Evolutionary conservation across 2,797 vertebrate genomes (phyloP).

Genomic region (Gorsachius magnificus): DNA sequence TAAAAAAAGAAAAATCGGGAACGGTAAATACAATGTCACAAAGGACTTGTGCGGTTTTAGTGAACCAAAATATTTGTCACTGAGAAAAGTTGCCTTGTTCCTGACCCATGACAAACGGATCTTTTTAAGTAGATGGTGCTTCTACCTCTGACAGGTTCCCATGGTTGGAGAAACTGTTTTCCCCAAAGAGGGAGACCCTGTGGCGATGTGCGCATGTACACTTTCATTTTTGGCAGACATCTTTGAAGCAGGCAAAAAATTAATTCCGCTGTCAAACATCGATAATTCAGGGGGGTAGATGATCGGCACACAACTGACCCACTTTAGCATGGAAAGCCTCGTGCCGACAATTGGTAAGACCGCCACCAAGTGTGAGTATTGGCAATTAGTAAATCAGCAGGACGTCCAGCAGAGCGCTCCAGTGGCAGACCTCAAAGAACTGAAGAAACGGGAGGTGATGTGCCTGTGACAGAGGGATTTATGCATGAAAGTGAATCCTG

Average conservation of each 20-base stretch:
- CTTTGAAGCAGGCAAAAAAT: background rate
- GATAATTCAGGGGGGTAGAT: background rate
- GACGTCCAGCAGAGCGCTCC: background rate
- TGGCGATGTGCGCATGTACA: background rate
- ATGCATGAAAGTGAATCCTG: background rate
- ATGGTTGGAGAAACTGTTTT: background rate
- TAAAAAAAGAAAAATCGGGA: background rate
- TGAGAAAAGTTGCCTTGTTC: background rate
- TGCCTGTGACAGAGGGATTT: background rate
- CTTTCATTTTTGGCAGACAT: background rate
- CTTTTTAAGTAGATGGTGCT: background rate
- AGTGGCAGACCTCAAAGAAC: background rate
- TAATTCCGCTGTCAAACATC: background rate
- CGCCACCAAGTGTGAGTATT: background rate
- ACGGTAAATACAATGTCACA: background rate
- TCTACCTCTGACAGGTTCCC: background rate
- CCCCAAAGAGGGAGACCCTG: background rate
- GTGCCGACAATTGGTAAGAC: background rate
- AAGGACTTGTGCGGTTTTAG: background rate
- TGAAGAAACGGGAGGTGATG: background rate
- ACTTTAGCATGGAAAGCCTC: background rate
- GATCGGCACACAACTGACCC: background rate
- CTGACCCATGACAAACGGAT: accelerated
- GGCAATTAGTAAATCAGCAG: background rate
- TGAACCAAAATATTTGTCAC: background rate